Percentiles rank a stretch among this genome's conserved stretches.
These are phyloP conservation scores for Melanerpes aurifrons DNA, from an alignment of 2,113 vertebrate species.

Conservation along the genomic window DNA sequence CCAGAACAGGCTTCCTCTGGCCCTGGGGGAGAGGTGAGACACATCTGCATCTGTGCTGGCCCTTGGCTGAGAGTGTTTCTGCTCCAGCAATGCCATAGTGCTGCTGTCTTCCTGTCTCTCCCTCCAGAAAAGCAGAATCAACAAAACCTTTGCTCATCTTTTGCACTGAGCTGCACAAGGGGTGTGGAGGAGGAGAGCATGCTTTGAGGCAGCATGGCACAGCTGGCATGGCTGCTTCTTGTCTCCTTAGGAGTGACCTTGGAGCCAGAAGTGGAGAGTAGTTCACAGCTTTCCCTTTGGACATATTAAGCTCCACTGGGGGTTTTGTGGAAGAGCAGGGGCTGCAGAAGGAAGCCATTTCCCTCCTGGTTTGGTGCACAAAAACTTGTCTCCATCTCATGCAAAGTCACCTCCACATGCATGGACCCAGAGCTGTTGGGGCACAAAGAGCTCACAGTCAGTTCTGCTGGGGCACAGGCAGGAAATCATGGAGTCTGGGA, in stretches of 20 bases:
- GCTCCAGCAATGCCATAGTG: background rate
- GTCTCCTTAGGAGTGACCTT: background rate
- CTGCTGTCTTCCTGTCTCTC: background rate
- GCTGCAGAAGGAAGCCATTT: background rate
- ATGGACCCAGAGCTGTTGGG: background rate
- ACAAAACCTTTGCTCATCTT: background rate
- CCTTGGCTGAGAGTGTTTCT: background rate
- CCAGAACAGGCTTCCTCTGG: background rate
- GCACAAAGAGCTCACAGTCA: too few species aligned
- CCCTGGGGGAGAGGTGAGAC: background rate
- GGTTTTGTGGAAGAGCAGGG: background rate
- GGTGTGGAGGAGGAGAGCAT: background rate
- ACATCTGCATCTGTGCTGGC: background rate
- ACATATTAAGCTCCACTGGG: background rate
- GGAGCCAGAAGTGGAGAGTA: background rate
- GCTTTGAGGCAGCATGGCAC: background rate
- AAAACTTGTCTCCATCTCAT: background rate
- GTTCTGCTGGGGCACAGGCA: background rate
- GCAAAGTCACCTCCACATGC: rapidly evolving
- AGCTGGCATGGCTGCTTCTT: background rate
- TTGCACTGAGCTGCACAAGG: background rate
- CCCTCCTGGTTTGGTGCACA: rapidly evolving
- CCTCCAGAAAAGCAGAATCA: background rate
- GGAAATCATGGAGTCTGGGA: background rate
- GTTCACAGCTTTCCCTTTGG: background rate